Conservation (phyloP, 2,888 invertebrate genomes). For the Charanyca ferruginea region DNA sequence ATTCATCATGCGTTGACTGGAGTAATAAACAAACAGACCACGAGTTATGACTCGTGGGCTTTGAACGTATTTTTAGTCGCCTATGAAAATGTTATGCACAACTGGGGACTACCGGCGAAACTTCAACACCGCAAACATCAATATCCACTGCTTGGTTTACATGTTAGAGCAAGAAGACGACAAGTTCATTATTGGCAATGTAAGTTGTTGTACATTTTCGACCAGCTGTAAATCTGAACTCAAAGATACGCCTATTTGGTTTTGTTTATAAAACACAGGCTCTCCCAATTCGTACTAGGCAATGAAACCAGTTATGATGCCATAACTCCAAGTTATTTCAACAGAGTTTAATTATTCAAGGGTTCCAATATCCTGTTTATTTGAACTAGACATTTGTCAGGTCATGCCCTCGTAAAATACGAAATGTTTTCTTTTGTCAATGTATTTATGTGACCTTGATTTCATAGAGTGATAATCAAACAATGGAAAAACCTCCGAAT, state of each 20-base stretch:
- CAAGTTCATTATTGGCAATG: conserved; percentile 13
- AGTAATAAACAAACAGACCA: conserved; percentile 67
- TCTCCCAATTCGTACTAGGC: conserved; percentile 29
- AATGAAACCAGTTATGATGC: conserved; percentile 51
- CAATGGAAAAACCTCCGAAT: conserved; percentile 17
- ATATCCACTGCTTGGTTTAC: conserved; percentile 28
- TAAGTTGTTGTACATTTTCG: conserved; percentile 1
- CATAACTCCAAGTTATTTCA: conserved; percentile 46
- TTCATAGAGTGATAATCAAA: conserved; percentile 28
- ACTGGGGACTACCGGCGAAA: not conserved
- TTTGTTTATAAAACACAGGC: conserved; percentile 50
- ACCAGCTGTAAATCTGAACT: not conserved
- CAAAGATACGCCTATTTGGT: conserved; percentile 25
- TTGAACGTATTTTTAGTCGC: conserved; percentile 56
- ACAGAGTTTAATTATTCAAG: conserved; percentile 45
- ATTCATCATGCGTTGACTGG: conserved; percentile 67
- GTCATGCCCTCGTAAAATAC: conserved; percentile 43
- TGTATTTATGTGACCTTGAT: conserved; percentile 28
- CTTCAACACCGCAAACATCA: conserved; percentile 5
- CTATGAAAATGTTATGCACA: conserved; percentile 47
- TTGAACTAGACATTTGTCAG: conserved; percentile 32
- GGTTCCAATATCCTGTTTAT: conserved; percentile 44
- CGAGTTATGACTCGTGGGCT: conserved; percentile 49
- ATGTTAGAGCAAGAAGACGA: not conserved
- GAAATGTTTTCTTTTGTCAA: conserved; percentile 40